These are phyloP conservation scores for Adineta ricciae DNA, from an alignment of 2,888 invertebrate genomes.

Conservation along the genomic window DNA sequence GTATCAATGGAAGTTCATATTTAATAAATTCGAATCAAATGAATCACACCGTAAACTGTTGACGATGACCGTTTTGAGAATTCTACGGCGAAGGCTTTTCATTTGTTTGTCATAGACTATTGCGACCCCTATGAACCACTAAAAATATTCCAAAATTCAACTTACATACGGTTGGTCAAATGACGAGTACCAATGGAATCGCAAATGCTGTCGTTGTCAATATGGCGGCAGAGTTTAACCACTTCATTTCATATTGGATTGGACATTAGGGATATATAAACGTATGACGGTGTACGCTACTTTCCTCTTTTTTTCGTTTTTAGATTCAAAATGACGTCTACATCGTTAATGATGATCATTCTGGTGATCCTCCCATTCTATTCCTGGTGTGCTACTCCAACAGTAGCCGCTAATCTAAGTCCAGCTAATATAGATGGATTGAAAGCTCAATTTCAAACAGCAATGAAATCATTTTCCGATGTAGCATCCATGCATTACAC, in stretches of 20 bases:
- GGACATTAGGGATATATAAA: neutral
- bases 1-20: no score
- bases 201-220: constrained; percentile 15
- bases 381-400: neutral
- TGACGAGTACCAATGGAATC: neutral
- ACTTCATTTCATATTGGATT: neutral
- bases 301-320: neutral
- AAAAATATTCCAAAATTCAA: neutral
- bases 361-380: neutral
- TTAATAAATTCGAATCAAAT: no score
- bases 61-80: no score
- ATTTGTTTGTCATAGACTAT: neutral
- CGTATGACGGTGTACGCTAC: neutral
- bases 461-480: constrained; percentile 1
- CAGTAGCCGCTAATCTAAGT: neutral
- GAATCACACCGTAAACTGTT: no score
- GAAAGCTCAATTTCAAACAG: constrained; percentile 10
- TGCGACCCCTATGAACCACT: neutral
- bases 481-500: neutral
- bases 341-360: neutral
- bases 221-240: neutral
- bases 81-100: neutral
- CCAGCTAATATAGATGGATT: neutral
- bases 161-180: neutral
- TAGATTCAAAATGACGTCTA: neutral